Evolutionary conservation across 1,140 invertebrate species (phyloP).

Genomic region (Drosophila tristis): DNA sequence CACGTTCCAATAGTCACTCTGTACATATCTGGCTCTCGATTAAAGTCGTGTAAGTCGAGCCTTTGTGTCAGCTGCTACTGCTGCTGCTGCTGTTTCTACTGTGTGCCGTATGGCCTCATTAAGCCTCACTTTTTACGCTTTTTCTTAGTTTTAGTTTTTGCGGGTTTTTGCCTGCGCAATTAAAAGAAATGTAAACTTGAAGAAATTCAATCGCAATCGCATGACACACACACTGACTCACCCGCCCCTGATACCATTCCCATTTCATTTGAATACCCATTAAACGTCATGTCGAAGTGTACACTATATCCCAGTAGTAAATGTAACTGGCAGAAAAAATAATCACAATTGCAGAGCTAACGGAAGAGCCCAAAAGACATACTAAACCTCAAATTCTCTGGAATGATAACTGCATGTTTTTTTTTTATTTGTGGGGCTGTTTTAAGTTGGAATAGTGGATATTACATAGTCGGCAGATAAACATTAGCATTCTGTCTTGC

Average conservation of each 20-base stretch:
- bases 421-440: too few species aligned
- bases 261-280: conserved; percentile 3
- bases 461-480: background rate
- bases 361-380: too few species aligned
- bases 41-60: conserved; percentile 36
- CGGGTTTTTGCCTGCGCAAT: conserved; percentile 65
- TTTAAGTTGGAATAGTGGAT: too few species aligned
- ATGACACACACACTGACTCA: conserved; percentile 57
- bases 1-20: conserved; percentile 48
- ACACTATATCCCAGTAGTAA: too few species aligned
- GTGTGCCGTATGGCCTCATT: conserved; percentile 11
- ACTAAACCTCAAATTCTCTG: too few species aligned
- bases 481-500: conserved; percentile 16
- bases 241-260: conserved; percentile 27
- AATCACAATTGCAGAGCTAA: too few species aligned
- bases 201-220: conserved; percentile 67
- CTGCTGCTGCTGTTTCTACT: background rate
- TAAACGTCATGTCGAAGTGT: too few species aligned
- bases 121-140: conserved; percentile 20
- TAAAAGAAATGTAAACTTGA: conserved; percentile 71
- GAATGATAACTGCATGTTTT: too few species aligned
- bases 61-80: conserved; percentile 58
- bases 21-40: conserved; percentile 4
- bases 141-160: conserved; percentile 38
- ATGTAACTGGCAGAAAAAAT: too few species aligned